phyloP scores from a whole-genome alignment of 2,888 invertebrate genomes.

The Limenitis camilla region DNA sequence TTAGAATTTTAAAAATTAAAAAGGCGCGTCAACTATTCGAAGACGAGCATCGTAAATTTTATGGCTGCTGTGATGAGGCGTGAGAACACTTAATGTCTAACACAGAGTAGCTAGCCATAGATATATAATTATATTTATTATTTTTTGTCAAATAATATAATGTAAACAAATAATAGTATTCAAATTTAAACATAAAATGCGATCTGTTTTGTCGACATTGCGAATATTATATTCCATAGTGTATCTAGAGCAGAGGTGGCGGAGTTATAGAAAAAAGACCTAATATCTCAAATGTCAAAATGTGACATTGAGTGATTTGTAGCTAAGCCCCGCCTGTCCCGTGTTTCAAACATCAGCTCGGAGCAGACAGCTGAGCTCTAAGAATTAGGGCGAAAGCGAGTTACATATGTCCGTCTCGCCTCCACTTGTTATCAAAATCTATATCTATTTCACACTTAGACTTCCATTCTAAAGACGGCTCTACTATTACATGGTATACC shows the following conservation, averaged over 20 bases:
- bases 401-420: slow-evolving; percentile 57
- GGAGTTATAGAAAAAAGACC: slow-evolving; percentile 73
- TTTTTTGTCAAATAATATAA: slow-evolving; percentile 4
- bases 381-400: slow-evolving; percentile 61
- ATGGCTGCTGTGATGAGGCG: slow-evolving; percentile 50
- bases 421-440: slow-evolving; percentile 38
- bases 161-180: no score
- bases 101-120: slow-evolving; percentile 30
- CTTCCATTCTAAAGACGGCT: slow-evolving; percentile 65
- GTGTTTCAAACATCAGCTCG: slow-evolving; percentile 75
- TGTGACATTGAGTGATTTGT: slow-evolving; percentile 77
- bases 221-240: slow-evolving; percentile 4
- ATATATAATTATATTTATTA: slow-evolving; percentile 6
- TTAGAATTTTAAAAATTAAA: slow-evolving; percentile 42
- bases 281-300: slow-evolving; percentile 77
- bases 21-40: slow-evolving; percentile 43
- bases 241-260: slow-evolving; percentile 52
- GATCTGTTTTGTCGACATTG: not conserved
- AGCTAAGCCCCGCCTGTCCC: slow-evolving; percentile 76
- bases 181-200: not conserved
- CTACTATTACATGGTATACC: slow-evolving; percentile 64
- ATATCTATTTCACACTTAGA: slow-evolving; percentile 56
- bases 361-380: slow-evolving; percentile 72
- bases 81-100: slow-evolving; percentile 52
- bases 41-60: slow-evolving; percentile 51